Conservation (phyloP, 2,113 vertebrate genomes). For the Poecilia latipinna region DNA sequence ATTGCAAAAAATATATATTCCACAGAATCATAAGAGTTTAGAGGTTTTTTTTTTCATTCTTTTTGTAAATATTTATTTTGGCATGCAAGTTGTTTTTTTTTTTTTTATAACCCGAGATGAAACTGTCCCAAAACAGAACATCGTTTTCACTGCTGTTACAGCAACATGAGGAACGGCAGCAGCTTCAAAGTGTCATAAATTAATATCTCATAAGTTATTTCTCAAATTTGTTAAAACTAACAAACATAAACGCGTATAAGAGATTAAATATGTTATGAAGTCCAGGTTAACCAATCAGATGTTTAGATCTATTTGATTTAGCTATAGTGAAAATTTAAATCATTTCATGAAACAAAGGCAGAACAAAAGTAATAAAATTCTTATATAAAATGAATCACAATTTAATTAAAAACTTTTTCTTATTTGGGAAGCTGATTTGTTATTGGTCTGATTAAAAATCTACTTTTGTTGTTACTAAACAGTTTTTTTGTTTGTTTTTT, state of each 20-base stretch:
- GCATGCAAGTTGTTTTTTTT: background rate
- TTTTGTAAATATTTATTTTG: background rate
- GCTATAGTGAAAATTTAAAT: background rate
- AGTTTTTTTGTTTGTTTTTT: no score
- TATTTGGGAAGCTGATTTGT: no score
- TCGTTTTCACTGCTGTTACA: background rate
- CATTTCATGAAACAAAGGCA: background rate
- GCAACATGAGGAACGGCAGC: background rate
- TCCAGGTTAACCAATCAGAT: background rate
- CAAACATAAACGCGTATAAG: background rate
- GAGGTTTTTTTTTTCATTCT: background rate
- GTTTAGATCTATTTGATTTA: background rate
- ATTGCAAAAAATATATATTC: background rate
- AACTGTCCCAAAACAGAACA: background rate
- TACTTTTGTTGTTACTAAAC: no score
- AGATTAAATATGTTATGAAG: no score
- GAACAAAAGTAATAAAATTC: background rate
- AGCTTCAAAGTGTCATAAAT: background rate
- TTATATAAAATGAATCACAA: background rate
- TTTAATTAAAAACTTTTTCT: background rate
- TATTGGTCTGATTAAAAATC: no score
- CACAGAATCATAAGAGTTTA: background rate
- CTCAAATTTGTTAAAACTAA: background rate
- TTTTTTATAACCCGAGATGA: background rate
- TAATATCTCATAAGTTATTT: background rate